These are phyloP conservation scores for Thecophora atra DNA, from an alignment of 2,888 invertebrate species.

Conservation along the genomic window DNA sequence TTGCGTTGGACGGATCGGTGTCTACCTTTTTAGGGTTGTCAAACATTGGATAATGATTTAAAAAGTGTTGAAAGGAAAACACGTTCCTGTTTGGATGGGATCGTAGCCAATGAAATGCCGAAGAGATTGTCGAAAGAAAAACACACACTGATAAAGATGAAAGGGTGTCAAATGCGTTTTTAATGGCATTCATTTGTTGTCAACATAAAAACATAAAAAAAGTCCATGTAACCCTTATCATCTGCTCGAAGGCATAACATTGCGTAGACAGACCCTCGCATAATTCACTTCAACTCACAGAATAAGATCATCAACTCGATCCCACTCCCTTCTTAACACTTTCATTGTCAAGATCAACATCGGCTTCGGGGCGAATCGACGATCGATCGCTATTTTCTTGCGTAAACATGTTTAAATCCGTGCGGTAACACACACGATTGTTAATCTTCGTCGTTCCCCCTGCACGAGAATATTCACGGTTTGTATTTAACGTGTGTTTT, in stretches of 20 bases:
- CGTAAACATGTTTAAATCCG: constrained; percentile 14
- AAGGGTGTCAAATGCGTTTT: constrained; percentile 34
- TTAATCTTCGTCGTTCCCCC: background rate
- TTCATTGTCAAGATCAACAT: constrained; percentile 30
- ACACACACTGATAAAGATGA: constrained; percentile 20
- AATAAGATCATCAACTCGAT: constrained; percentile 7
- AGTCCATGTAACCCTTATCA: constrained; percentile 25
- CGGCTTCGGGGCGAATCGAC: background rate
- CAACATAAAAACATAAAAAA: constrained; percentile 17
- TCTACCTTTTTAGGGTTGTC: constrained; percentile 31
- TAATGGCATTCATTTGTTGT: constrained; percentile 29
- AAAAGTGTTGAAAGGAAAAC: constrained; percentile 19
- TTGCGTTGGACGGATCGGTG: background rate
- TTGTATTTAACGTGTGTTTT: background rate
- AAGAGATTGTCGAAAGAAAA: constrained; percentile 7
- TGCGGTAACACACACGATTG: constrained; percentile 30
- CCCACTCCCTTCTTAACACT: constrained; percentile 25
- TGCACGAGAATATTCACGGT: background rate
- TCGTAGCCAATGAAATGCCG: constrained; percentile 9
- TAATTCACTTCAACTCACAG: background rate
- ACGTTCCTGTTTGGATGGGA: background rate
- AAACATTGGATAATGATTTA: constrained; percentile 15
- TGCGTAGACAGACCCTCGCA: constrained; percentile 11
- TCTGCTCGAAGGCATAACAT: constrained; percentile 20
- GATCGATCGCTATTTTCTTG: constrained; percentile 2